phyloP scores from a whole-genome alignment of 2,888 invertebrate species.

The Pseudeuparius sepicola region DNA sequence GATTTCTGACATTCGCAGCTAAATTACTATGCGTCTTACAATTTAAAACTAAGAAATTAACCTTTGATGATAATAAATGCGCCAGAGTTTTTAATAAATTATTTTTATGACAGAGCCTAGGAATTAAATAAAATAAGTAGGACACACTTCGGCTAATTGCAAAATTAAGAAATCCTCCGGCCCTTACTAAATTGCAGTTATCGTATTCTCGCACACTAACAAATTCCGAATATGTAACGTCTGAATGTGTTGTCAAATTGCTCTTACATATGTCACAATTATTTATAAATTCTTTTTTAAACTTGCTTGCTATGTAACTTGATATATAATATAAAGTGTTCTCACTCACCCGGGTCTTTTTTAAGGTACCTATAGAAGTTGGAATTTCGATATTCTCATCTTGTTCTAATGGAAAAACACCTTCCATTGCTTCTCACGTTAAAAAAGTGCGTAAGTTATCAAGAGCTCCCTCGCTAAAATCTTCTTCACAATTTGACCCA shows the following conservation, averaged over 20 bases:
- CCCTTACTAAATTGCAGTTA: conserved; percentile 3
- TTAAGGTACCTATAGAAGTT: neutral
- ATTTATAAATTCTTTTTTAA: neutral
- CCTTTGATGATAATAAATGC: neutral
- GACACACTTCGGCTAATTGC: neutral
- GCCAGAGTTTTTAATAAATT: conserved; percentile 4
- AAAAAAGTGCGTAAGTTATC: neutral
- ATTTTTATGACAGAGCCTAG: conserved; percentile 3
- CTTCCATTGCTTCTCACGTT: neutral
- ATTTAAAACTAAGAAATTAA: conserved; percentile 4
- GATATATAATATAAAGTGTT: conserved; percentile 4
- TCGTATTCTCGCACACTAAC: conserved; percentile 2
- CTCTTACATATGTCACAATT: conserved; percentile 1
- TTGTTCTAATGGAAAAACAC: neutral
- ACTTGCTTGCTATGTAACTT: conserved; percentile 5
- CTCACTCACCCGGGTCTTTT: neutral
- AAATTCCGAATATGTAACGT: conserved; percentile 4
- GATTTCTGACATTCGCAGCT: neutral
- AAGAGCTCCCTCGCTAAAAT: neutral
- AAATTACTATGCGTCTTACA: neutral
- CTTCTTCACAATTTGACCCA: conserved; percentile 19
- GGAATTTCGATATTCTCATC: neutral
- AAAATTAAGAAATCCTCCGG: conserved; percentile 3
- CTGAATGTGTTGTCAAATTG: neutral
- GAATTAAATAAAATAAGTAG: conserved; percentile 8